Evolutionary conservation across 2,113 vertebrate genomes (phyloP), one percentile per base, ranked within the genome.

Genomic region (Indri indri): DNA sequence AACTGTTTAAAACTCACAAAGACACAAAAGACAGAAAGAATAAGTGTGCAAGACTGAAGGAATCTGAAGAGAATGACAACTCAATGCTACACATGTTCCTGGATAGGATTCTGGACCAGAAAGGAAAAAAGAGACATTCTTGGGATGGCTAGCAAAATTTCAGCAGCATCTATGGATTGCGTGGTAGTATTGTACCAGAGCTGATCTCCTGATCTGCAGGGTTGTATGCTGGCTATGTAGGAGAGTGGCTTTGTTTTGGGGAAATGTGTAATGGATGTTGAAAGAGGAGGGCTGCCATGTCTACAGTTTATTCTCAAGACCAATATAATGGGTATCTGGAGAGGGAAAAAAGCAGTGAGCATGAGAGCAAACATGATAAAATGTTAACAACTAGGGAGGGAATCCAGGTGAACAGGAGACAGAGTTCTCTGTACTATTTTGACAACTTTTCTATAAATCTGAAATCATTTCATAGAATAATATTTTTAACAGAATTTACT

Each of bases 381-480:
- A 91, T 83, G 81, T 45, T 54, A 92, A 88, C 5, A 91, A 89
- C 30, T 27, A 52, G 11, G 71, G 27, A 59, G 11, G 65, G 27
- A 52, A 52, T 90, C 42, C 16, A 89, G n/a, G 40, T 63, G 11
- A 79, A 68, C 14, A 80, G 4, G 23, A 50, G 11, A 61, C 6
- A 54, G 18, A 45, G 8, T 71, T 76, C 27, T 91, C 50, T 81
- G 37, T 54, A 73, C 32, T 59, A 70, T 50, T 54, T 18, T 70
- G 81, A 18, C 66, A 80, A 87, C n/a, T 79, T 71, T 68, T 61
- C 54, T 83, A 25, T n/a, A 96, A 66, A 74, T 76, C 3, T 93
- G 50, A 97, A 68, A 91, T 89, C 30, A 93, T 84, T 94, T 92
- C 59, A 17, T 59, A 92, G 40, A 16, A 71, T 83, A 40, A 34